Base-by-base conservation (phyloP, 2,888 invertebrate genomes). In the Trachelus stipa region DNA sequence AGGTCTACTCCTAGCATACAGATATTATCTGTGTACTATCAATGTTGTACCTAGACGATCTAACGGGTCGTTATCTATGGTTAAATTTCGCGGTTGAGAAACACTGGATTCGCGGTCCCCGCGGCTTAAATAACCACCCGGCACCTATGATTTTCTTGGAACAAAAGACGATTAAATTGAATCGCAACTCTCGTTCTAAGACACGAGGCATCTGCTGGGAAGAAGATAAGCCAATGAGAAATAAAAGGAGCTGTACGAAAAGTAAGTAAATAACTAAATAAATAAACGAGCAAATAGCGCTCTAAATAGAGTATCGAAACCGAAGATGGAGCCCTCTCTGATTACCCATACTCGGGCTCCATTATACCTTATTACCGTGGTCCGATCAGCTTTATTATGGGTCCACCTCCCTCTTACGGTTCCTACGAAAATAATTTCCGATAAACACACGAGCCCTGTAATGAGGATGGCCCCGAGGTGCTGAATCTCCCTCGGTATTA, bases 311-410 rank as follows among this genome's bases (percentile, higher is more conserved):
- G 79, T 77, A 79, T 79, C 81, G 76, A 73, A 79, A 76, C 68
- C 77, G 73, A 78, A 79, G 79, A 78, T 73, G 68, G 75, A 79
- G 78, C 75, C 71, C 74, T 74, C 12, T 88, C 73, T 78, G 88
- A 90, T 90, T 90, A 90, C 89, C 88, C 88, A 88, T 90, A 89
- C 90, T 90, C 90, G 83, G 86, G 87, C 86, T 85, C 89, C 89
- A 91, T 91, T 91, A 91, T 90, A 87, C 87, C 88, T 90, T 90
- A 91, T 91, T 91, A 91, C 89, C 85, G 89, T 76, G 85, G 86
- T 85, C 85, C 88, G 89, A 90, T 90, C 90, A 85, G 85, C 87
- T 88, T 88, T 88, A 89, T 89, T 89, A 90, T 88, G 87, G 85
- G 81, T 81, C 79, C 79, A 85, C 83, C 85, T 87, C 85, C 82